These are phyloP conservation scores for Pemphigus obesinymphae DNA, from an alignment of 1,140 invertebrate genomes.

Conservation along the genomic window DNA sequence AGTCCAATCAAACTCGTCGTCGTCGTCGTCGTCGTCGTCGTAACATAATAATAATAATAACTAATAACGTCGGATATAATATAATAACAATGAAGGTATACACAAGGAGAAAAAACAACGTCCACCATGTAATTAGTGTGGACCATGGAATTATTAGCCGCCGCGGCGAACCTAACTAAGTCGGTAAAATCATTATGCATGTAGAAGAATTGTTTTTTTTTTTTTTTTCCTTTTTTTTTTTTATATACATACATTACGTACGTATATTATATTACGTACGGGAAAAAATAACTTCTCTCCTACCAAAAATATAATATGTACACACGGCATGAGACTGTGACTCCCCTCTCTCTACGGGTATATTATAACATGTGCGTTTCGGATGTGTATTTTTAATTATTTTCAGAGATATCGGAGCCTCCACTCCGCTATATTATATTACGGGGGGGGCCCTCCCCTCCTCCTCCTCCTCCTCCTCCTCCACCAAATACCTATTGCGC, in stretches of 20 bases:
- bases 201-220: background rate
- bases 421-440: background rate
- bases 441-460: background rate
- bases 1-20: background rate
- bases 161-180: background rate
- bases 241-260: no score
- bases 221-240: no score
- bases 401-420: conserved; percentile 18
- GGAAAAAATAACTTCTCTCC: background rate
- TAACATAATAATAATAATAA: conserved; percentile 6
- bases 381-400: conserved; percentile 31
- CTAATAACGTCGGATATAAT: conserved; percentile 2
- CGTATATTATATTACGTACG: background rate
- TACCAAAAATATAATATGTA: background rate
- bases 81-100: conserved; percentile 15
- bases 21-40: background rate
- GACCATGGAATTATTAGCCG: conserved; percentile 27
- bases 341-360: background rate
- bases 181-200: conserved; percentile 24
- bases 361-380: no score
- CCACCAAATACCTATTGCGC: background rate
- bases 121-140: conserved; percentile 26
- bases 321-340: background rate
- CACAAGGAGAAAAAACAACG: conserved; percentile 5
- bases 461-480: no score